These are phyloP conservation scores for Rhodeus uyekii DNA, from an alignment of 2,797 vertebrate genomes.

Conservation along the genomic window DNA sequence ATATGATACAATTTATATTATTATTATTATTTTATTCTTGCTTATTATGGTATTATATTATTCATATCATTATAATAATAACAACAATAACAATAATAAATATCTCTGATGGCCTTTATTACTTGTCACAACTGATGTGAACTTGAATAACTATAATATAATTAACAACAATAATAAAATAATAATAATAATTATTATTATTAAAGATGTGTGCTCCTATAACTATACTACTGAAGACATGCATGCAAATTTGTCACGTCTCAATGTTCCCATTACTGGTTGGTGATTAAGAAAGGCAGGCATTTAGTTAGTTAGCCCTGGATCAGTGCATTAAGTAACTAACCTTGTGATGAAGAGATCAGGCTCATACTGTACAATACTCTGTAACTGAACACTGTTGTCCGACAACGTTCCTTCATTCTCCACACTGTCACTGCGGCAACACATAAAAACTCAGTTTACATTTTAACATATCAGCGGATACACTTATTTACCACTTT, in stretches of 20 bases:
- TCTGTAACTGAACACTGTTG: constrained; percentile 80
- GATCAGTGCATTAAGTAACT: constrained; percentile 15
- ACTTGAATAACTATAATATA: background rate
- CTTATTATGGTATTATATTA: too few relatives aligned
- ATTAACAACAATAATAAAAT: background rate
- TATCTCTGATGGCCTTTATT: background rate
- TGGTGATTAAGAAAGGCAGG: too few relatives aligned
- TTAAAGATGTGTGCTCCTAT: background rate
- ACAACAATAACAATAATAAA: background rate
- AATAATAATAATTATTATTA: background rate
- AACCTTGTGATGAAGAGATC: constrained; percentile 88
- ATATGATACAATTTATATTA: too few relatives aligned
- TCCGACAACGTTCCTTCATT: constrained; percentile 77
- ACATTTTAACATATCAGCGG: background rate
- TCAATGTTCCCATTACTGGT: background rate
- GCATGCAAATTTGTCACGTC: background rate
- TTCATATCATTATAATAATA: background rate
- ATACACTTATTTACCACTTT: background rate
- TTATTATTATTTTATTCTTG: too few relatives aligned
- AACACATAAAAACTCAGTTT: constrained; percentile 5
- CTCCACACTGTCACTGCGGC: constrained; percentile 84
- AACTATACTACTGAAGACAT: background rate
- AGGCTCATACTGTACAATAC: constrained; percentile 84
- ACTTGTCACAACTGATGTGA: background rate
- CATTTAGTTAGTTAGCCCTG: too few relatives aligned